Base-by-base conservation (phyloP, 92 coral and sea anemone species). In the Parazoanthus swiftii region DNA sequence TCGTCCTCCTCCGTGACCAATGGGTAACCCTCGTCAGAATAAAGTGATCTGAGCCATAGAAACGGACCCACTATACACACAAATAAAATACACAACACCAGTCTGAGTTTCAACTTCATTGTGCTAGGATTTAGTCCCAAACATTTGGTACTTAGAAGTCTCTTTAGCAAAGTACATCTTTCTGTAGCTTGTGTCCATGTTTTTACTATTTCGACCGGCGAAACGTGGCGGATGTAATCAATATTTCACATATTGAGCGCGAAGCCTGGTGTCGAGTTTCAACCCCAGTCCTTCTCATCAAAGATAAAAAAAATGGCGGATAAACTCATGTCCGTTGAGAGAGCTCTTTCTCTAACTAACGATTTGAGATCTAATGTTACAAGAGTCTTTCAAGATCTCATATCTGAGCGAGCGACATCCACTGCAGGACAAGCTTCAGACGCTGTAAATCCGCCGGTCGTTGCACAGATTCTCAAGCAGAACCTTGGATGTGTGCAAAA, bases 31-130 rank as follows among this genome's bases (percentile, higher is more conserved):
- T 63, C 79, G 36, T 88, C 89, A 36, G 88, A 63, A 21, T 85
- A 50, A 5, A 89, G 88, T 44, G 89, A 85, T 78, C 93, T 92
- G 63, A 95, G 81, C 98, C 96, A 96, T 44, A 96, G 38, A 79
- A 89, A 93, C 15, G 98, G 99, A 14, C 91, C 74, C 20, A 91
- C 39, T 14, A 95, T 77, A 48, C 89, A 59, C 33, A 92, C 56
- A 33, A 95, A 37, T 67, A 93, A 95, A 0, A 85, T 59, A 25
- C 91, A 84, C 89, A 93, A 89, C 9, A 92, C 83, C 42, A 92
- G 77, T 35, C 99, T 95, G 38, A 95, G 95, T 81, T 95, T 96
- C 58, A 96, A 90, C 90, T 96, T 96, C 99, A 96, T 96, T 36
- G 86, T 92, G 70, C 88, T 90, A 88, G 85, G 90, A 86, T 89